Evolutionary conservation across 2,797 vertebrate species (phyloP).

Genomic region (Diglossa cyanea): DNA sequence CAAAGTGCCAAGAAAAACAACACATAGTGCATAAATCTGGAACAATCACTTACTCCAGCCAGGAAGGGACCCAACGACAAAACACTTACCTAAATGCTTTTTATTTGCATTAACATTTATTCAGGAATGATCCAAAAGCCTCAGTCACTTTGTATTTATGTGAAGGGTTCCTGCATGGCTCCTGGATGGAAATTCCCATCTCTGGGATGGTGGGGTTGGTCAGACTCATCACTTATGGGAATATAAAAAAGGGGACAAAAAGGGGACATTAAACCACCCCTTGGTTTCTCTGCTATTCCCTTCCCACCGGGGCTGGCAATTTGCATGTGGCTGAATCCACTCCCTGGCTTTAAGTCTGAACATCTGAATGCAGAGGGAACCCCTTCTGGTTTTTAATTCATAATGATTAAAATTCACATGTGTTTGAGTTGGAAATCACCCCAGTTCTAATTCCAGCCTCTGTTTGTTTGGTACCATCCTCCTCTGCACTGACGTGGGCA

Average conservation of each 20-base stretch:
- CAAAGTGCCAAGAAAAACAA: slow-evolving; percentile 48
- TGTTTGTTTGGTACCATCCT: rapidly evolving
- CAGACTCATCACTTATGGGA: not conserved
- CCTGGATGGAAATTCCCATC: not conserved
- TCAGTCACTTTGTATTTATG: not conserved
- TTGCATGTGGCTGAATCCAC: not conserved
- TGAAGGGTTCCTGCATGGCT: rapidly evolving
- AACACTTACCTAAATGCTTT: slow-evolving; percentile 46
- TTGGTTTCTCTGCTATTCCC: not conserved
- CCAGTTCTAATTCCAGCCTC: not conserved
- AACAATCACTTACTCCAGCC: slow-evolving; percentile 40
- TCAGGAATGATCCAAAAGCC: not conserved
- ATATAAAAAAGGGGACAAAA: not conserved
- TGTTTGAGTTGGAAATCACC: not conserved
- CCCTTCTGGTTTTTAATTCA: not conserved
- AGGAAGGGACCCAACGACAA: slow-evolving; percentile 31
- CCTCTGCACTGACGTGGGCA: not conserved
- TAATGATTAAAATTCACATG: not conserved
- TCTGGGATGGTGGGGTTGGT: not conserved
- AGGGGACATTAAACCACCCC: not conserved
- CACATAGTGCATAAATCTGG: slow-evolving; percentile 20
- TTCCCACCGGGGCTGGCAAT: not conserved
- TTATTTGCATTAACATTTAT: slow-evolving; percentile 9
- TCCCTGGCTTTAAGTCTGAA: not conserved
- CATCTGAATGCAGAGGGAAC: not conserved